A percentile compares a stretch with the other conserved stretches of the same genome.
phyloP scores from a whole-genome alignment of 2,113 vertebrate species.

The Dryoscopus gambensis region DNA sequence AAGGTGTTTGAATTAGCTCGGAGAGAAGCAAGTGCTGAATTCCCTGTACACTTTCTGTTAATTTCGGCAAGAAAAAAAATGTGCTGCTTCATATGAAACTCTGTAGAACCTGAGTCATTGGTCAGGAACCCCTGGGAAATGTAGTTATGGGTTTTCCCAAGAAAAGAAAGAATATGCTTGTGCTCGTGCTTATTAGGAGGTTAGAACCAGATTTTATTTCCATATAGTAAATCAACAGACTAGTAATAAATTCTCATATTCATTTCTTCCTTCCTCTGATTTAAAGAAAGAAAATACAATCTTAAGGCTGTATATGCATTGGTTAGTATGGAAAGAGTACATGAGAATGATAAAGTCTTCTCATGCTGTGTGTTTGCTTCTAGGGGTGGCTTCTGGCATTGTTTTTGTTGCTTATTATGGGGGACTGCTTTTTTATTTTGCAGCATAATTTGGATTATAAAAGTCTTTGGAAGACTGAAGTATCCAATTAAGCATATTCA shows the following conservation, averaged over 20 bases:
- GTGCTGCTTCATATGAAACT: not conserved
- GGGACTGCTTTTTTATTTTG: conserved; percentile 33
- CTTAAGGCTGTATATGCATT: not conserved
- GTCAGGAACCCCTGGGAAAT: not conserved
- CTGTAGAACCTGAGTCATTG: not conserved
- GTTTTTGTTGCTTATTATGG: conserved; percentile 16
- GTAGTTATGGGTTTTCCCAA: not conserved
- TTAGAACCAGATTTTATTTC: conserved; percentile 18
- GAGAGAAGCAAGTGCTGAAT: not conserved
- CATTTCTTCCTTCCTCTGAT: conserved; percentile 1
- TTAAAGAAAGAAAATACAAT: not conserved
- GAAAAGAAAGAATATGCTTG: not conserved
- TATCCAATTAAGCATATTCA: conserved; percentile 30
- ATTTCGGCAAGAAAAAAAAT: not conserved
- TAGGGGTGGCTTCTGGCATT: not conserved
- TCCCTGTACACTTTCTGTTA: not conserved
- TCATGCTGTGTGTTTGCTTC: conserved; percentile 18
- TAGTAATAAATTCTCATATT: conserved; percentile 11
- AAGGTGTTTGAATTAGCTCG: conserved; percentile 9
- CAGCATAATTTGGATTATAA: conserved; percentile 39
- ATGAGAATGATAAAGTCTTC: not conserved
- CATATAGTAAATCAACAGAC: not conserved
- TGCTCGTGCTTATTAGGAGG: not conserved
- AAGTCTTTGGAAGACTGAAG: conserved; percentile 43
- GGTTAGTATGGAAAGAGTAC: not conserved